Evolutionary conservation across 2,888 invertebrate species (phyloP).

Genomic region (Oscheius onirici): DNA sequence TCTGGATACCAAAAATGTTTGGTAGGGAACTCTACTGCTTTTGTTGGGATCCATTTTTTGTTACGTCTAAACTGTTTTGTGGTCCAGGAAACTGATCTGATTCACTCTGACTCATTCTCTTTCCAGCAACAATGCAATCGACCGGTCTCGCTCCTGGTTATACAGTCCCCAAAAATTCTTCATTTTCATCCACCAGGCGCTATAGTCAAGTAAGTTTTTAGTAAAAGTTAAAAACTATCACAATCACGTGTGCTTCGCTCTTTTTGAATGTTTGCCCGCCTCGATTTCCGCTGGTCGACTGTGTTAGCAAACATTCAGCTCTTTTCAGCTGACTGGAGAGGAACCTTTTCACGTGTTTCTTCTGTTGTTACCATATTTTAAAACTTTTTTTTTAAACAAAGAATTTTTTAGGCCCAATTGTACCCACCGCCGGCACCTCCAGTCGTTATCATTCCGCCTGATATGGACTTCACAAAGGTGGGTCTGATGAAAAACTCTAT

Average conservation of each 20-base stretch:
- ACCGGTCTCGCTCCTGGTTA: not conserved
- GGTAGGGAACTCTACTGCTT: not conserved
- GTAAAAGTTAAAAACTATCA: not conserved
- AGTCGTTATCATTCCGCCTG: constrained; percentile 19
- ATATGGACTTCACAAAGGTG: constrained; percentile 22
- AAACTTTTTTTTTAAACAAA: not conserved
- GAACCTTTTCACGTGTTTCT: not conserved
- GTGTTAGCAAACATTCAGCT: not conserved
- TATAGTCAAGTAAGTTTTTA: no score
- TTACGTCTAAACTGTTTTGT: not conserved
- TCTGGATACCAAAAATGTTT: no score
- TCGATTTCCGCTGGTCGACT: not conserved
- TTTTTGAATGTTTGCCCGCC: not conserved
- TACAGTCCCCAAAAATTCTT: not conserved
- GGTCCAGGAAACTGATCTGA: not conserved
- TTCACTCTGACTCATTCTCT: not conserved
- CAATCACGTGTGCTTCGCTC: constrained; percentile 7
- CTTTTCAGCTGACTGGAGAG: not conserved
- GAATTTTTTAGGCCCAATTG: not conserved
- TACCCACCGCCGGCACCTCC: constrained; percentile 6
- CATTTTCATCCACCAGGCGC: not conserved
- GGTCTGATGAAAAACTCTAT: no score
- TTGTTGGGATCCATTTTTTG: not conserved
- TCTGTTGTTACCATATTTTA: not conserved
- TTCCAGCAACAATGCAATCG: not conserved